Percentiles rank a stretch among this genome's conserved stretches.
phyloP scores from a whole-genome alignment of 64 coral and sea anemone genomes.

The Actinia equina region DNA sequence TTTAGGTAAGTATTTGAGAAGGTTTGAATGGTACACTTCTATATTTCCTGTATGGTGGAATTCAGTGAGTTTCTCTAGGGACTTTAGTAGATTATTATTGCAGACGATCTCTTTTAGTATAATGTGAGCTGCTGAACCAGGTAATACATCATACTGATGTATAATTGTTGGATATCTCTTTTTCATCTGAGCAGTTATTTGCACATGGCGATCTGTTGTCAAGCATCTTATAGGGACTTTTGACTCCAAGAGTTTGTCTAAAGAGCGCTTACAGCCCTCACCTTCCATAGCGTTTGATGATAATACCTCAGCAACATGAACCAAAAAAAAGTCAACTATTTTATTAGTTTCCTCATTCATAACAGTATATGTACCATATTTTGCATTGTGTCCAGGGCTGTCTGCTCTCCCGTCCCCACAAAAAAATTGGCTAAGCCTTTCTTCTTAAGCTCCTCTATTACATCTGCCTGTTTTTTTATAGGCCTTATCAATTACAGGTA shows the following conservation, averaged over 20 bases:
- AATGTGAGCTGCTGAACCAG: slow-evolving; percentile 18
- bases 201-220: too few relatives aligned
- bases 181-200: too few relatives aligned
- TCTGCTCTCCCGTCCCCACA: neutral
- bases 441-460: slow-evolving; percentile 20
- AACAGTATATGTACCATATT: too few relatives aligned
- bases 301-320: too few relatives aligned
- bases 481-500: slow-evolving; percentile 42
- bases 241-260: too few relatives aligned
- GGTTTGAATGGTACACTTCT: slow-evolving; percentile 24
- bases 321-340: too few relatives aligned
- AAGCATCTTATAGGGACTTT: too few relatives aligned
- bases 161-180: too few relatives aligned
- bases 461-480: slow-evolving; percentile 13
- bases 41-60: slow-evolving; percentile 28
- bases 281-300: too few relatives aligned
- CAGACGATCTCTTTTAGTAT: slow-evolving; percentile 14
- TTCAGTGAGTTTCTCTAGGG: slow-evolving; percentile 9
- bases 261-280: too few relatives aligned
- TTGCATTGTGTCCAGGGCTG: slow-evolving; percentile 35
- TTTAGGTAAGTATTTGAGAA: slow-evolving; percentile 18
- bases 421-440: neutral
- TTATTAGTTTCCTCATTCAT: too few relatives aligned
- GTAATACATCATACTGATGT: too few relatives aligned
- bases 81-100: slow-evolving; percentile 19